These are phyloP conservation scores for Acrocyrtus sp. DNA, from an alignment of 2,888 invertebrate species.

Conservation along the genomic window DNA sequence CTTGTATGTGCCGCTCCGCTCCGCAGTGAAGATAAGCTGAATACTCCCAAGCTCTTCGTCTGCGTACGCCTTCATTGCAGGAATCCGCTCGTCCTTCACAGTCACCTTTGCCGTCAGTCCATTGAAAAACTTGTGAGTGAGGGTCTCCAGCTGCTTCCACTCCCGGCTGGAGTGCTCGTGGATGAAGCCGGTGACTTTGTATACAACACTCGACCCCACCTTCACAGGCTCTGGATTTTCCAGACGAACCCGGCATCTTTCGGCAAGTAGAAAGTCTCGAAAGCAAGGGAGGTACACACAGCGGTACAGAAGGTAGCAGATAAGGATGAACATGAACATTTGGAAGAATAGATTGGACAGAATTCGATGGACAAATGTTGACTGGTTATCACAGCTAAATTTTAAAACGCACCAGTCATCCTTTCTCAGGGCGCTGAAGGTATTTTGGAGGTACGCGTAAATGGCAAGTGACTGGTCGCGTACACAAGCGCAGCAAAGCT, in stretches of 20 bases:
- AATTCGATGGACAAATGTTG: too few relatives aligned
- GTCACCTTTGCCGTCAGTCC: constrained; percentile 9
- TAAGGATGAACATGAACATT: background rate
- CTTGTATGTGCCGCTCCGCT: constrained; percentile 37
- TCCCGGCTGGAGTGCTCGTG: background rate
- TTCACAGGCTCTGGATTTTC: constrained; percentile 23
- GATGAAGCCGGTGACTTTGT: constrained; percentile 9
- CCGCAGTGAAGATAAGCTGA: constrained; percentile 22
- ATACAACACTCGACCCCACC: constrained; percentile 17
- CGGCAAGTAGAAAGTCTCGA: constrained; percentile 23
- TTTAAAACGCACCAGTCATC: too few relatives aligned
- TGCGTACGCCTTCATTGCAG: constrained; percentile 23
- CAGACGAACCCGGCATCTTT: constrained; percentile 15
- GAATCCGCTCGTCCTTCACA: constrained; percentile 3
- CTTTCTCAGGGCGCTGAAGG: too few relatives aligned
- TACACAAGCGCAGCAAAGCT: too few relatives aligned
- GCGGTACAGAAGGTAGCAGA: background rate
- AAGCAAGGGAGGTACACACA: background rate
- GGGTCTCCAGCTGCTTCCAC: constrained; percentile 1
- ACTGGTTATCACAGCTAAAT: too few relatives aligned
- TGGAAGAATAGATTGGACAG: background rate
- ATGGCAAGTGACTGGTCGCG: too few relatives aligned
- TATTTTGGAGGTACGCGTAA: too few relatives aligned
- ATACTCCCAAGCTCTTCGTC: constrained; percentile 23
- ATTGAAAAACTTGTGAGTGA: constrained; percentile 24